phyloP scores from a whole-genome alignment of 2,888 invertebrate genomes.

The Tetragonisca angustula region DNA sequence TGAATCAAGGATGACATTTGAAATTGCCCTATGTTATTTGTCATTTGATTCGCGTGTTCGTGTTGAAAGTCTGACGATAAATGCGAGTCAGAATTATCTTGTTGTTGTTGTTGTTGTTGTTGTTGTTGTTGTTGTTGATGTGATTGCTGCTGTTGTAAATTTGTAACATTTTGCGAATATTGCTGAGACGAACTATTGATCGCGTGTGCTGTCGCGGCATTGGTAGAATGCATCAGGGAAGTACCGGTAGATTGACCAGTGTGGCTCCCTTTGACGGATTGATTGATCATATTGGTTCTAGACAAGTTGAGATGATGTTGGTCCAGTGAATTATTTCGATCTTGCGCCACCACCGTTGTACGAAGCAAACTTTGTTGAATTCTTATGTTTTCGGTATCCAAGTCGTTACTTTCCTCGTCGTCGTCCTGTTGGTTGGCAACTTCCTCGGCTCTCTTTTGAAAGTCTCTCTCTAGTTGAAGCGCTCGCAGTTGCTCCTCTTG shows the following conservation, averaged over 20 bases:
- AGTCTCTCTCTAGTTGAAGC: conserved; percentile 96
- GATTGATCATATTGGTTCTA: conserved; percentile 74
- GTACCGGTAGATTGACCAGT: conserved; percentile 81
- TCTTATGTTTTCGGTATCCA: conserved; percentile 83
- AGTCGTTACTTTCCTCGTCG: conserved; percentile 85
- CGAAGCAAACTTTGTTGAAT: conserved; percentile 86
- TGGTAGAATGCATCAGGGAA: conserved; percentile 51
- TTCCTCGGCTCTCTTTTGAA: conserved; percentile 95
- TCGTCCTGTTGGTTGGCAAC: conserved; percentile 89
- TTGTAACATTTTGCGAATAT: conserved; percentile 39
- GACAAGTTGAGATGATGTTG: conserved; percentile 74
- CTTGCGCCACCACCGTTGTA: conserved; percentile 82
- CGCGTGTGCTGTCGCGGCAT: conserved; percentile 6
- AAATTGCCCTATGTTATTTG: conserved; percentile 66
- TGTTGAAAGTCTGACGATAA: conserved; percentile 50
- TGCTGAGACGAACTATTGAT: conserved; percentile 15
- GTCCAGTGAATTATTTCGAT: conserved; percentile 73
- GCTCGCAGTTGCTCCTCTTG: conserved; percentile 95
- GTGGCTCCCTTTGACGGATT: conserved; percentile 75
- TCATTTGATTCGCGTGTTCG: conserved; percentile 47
- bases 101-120: conserved; percentile 19
- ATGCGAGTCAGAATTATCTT: conserved; percentile 56
- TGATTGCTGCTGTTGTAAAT: background rate
- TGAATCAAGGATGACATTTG: conserved; percentile 57
- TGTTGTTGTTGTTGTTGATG: conserved; percentile 18